These are phyloP conservation scores for Dryobotodes eremita DNA, from an alignment of 2,888 invertebrate genomes.

Conservation along the genomic window DNA sequence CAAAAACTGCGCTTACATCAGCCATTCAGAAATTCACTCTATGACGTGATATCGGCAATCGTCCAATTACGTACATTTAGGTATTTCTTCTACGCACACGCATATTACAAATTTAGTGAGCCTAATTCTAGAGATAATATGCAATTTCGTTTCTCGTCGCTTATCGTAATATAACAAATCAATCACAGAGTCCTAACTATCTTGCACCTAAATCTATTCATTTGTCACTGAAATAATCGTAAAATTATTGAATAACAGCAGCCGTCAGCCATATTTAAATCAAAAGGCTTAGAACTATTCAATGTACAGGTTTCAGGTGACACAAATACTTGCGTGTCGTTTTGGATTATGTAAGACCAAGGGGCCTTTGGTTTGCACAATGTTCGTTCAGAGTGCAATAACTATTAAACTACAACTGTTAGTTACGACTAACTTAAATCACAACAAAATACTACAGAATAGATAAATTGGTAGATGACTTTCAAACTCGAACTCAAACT, in stretches of 20 bases:
- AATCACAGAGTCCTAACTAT: not conserved
- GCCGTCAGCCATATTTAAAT: constrained; percentile 45
- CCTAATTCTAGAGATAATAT: not conserved
- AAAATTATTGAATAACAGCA: constrained; percentile 37
- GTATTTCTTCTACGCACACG: not conserved
- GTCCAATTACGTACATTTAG: not conserved
- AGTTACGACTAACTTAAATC: not conserved
- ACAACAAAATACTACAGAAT: not conserved
- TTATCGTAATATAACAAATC: constrained; percentile 7
- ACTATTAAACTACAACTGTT: constrained; percentile 5
- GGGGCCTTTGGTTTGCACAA: constrained; percentile 52
- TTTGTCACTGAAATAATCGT: constrained; percentile 35
- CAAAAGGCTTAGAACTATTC: constrained; percentile 45
- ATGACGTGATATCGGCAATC: constrained; percentile 3
- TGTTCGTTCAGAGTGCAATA: constrained; percentile 11
- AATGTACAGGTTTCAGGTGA: constrained; percentile 56
- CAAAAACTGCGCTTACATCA: not conserved
- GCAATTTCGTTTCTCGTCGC: not conserved
- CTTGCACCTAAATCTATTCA: constrained; percentile 25
- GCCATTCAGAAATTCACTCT: not conserved
- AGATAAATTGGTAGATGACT: too few relatives aligned
- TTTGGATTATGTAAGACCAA: constrained; percentile 55
- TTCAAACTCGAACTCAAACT: too few relatives aligned
- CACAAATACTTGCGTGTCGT: constrained; percentile 54
- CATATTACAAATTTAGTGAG: not conserved